Evolutionary conservation across 2,113 vertebrate genomes (phyloP).

Genomic region (Chlorocebus sabaeus): DNA sequence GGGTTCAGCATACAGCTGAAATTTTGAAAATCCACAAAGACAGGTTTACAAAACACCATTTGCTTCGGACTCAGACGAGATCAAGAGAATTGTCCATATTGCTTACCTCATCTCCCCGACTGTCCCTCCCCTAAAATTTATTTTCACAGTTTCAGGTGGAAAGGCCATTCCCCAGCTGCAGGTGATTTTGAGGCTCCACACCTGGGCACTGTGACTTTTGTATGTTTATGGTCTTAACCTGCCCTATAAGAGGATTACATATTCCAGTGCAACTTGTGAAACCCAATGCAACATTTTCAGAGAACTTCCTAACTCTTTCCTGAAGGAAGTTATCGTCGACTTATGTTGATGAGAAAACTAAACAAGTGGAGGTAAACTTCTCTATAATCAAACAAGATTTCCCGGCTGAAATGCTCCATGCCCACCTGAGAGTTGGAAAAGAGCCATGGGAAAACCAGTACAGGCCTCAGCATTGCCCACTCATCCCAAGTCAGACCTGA

Average conservation of each 20-base stretch:
- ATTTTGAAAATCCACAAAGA: neutral
- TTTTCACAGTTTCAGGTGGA: neutral
- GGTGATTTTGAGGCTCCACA: neutral
- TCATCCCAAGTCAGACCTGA: slow-evolving; percentile 29
- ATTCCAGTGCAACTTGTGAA: neutral
- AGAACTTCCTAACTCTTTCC: neutral
- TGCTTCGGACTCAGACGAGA: neutral
- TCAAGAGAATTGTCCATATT: neutral
- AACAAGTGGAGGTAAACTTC: neutral
- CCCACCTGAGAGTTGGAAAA: neutral
- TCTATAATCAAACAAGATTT: neutral
- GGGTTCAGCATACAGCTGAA: neutral
- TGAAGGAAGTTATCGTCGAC: neutral
- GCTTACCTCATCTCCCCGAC: neutral
- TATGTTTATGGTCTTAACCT: neutral
- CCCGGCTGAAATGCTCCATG: neutral
- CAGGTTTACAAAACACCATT: neutral
- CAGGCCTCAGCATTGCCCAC: neutral
- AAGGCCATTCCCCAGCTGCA: neutral
- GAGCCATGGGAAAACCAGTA: neutral
- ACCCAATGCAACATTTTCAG: neutral
- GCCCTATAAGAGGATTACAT: neutral
- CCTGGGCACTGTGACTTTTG: neutral
- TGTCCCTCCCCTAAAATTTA: neutral
- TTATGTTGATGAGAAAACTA: neutral